Evolutionary conservation across 2,113 vertebrate genomes (phyloP).

Genomic region (Solea senegalensis): DNA sequence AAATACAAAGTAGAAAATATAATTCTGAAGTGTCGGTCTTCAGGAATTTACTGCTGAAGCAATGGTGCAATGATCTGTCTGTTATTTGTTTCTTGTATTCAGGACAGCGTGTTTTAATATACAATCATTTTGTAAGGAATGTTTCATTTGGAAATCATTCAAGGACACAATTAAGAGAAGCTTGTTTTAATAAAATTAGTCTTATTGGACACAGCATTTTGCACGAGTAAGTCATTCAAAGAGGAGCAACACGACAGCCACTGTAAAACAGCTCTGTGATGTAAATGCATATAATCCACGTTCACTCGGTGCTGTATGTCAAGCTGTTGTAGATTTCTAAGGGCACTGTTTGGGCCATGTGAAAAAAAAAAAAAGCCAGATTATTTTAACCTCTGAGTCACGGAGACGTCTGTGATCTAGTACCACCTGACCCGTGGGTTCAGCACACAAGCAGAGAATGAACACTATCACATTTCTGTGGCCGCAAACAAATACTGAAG

Average conservation of each 20-base stretch:
- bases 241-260: background rate
- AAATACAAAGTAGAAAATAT: background rate
- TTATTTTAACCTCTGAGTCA: conserved; percentile 78
- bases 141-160: background rate
- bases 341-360: conserved; percentile 45
- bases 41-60: background rate
- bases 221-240: background rate
- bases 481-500: conserved; percentile 68
- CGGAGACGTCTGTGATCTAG: conserved; percentile 73
- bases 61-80: too few relatives aligned
- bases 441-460: conserved; percentile 67
- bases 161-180: conserved; percentile 7
- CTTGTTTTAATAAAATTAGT: background rate
- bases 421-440: conserved; percentile 75
- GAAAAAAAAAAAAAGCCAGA: conserved; percentile 45
- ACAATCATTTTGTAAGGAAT: background rate
- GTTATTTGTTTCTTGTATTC: too few relatives aligned
- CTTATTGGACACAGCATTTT: background rate
- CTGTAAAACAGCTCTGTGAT: conserved; percentile 3
- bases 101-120: too few relatives aligned
- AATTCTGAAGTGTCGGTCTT: background rate
- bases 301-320: conserved; percentile 50
- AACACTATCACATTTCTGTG: conserved; percentile 77
- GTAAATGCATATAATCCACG: conserved; percentile 41
- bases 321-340: conserved; percentile 63